A percentile compares a stretch with the other conserved stretches of the same genome.
These are phyloP conservation scores for Macrosoma leucophasiata DNA, from an alignment of 2,888 invertebrate species.

Conservation along the genomic window DNA sequence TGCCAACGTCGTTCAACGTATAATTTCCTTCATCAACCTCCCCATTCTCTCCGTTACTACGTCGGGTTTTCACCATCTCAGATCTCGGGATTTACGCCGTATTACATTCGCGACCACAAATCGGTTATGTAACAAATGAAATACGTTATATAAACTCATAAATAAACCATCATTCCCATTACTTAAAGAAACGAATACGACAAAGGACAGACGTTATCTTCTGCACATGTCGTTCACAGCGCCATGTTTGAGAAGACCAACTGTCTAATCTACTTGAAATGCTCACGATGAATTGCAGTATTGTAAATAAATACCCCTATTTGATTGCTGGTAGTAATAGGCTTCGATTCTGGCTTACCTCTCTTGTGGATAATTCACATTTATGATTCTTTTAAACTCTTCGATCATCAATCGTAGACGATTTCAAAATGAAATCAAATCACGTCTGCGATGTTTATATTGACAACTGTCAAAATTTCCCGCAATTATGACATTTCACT, in stretches of 20 bases:
- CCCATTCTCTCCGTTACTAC: conserved; percentile 72
- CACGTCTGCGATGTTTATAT: conserved; percentile 60
- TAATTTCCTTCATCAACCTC: conserved; percentile 69
- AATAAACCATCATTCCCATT: conserved; percentile 36
- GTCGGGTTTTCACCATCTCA: conserved; percentile 75
- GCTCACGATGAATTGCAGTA: conserved; percentile 34
- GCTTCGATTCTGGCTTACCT: conserved; percentile 34
- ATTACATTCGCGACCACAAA: conserved; percentile 48
- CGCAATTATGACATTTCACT: conserved; percentile 54
- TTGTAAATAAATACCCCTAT: too few relatives aligned
- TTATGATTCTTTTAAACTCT: too few relatives aligned
- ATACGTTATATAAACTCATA: conserved; percentile 41
- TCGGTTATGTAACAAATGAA: conserved; percentile 47
- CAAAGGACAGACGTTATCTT: conserved; percentile 61
- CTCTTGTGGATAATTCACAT: too few relatives aligned
- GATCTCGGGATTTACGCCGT: conserved; percentile 40
- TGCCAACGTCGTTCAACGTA: conserved; percentile 64
- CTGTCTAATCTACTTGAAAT: too few relatives aligned
- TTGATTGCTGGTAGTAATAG: too few relatives aligned
- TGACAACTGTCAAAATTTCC: conserved; percentile 70
- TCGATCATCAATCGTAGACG: conserved; percentile 50
- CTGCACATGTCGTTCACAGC: conserved; percentile 67
- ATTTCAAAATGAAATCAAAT: conserved; percentile 41
- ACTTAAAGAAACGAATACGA: conserved; percentile 47
- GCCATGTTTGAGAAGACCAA: conserved; percentile 60